Base-by-base conservation (phyloP, 2,113 vertebrate genomes). In the Mionectes macconnelli region DNA sequence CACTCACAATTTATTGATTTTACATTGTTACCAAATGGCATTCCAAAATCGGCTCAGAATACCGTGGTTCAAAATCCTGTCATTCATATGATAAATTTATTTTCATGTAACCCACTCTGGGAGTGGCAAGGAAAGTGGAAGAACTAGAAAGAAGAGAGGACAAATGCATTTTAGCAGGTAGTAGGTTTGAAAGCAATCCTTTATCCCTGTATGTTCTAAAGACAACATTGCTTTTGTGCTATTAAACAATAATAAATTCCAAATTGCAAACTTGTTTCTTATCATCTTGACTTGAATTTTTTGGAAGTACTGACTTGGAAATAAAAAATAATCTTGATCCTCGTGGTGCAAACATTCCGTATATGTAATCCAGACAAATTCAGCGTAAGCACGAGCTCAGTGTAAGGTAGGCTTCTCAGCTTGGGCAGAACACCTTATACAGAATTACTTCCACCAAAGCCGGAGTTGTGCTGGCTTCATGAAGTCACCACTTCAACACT, bases 11-110 rank as follows among this genome's bases (percentile, higher is more conserved):
- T 94, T 96, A 91, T 92, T 96, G 70, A 62, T 85, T 91, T 91
- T 91, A 55, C 75, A 83, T 96, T 93, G 84, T 93, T 97, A 93
- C 72, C 70, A 80, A 97, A 80, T 73, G 60, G 40, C 39, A 47
- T 90, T 93, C 80, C 62, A 84, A 79, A 80, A 88, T 88, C 74
- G 70, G 15, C 49, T 69, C 63, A 55, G 67, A 89, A 90, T 47
- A 64, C 40, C 37, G 3, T 57, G n/a, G 47, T 75, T 96, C 81
- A 85, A 83, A 96, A 84, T 91, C 50, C 82, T 80, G 89, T 83
- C 84, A 73, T 35, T 85, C 53, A 28, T 28, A 35, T 33, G 66
- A 68, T 82, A 24, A 93, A 91, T 16, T 77, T 91, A 60, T 74
- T 93, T 83, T 87, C 47, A 5, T 72, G 25, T 78, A 60, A 78